These are phyloP conservation scores for Magallana angulata DNA, from an alignment of 1,140 invertebrate genomes.

Conservation along the genomic window DNA sequence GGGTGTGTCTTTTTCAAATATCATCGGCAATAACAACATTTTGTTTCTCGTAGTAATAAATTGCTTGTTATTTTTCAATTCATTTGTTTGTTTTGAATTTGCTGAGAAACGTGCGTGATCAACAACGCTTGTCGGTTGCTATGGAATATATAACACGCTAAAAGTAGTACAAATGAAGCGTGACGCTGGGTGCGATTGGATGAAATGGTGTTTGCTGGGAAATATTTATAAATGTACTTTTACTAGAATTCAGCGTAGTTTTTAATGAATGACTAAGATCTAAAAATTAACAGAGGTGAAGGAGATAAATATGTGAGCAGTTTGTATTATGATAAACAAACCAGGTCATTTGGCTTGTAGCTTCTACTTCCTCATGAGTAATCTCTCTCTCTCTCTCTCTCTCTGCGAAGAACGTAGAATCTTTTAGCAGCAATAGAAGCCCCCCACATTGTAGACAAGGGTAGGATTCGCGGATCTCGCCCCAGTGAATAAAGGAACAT, in stretches of 20 bases:
- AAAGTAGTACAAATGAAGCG: too few relatives aligned
- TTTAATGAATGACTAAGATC: background rate
- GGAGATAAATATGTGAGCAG: background rate
- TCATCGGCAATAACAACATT: background rate
- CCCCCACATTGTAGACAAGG: background rate
- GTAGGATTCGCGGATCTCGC: background rate
- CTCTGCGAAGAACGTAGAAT: background rate
- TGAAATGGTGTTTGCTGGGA: background rate
- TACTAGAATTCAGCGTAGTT: background rate
- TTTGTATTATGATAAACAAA: background rate
- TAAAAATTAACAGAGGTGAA: background rate
- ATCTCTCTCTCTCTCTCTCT: too few relatives aligned
- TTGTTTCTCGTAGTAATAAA: background rate
- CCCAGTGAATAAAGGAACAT: background rate
- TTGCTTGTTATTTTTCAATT: constrained; percentile 11
- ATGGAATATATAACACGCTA: background rate
- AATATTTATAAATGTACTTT: constrained; percentile 15
- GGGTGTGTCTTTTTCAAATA: too few relatives aligned
- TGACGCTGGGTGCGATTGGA: too few relatives aligned
- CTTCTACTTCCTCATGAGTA: background rate
- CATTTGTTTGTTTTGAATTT: background rate
- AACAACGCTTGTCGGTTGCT: background rate
- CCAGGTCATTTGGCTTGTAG: background rate
- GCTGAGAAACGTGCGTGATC: background rate
- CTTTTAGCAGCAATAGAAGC: background rate